Evolutionary conservation across 92 coral and sea anemone species (phyloP).

Genomic region (Muricea muricata): DNA sequence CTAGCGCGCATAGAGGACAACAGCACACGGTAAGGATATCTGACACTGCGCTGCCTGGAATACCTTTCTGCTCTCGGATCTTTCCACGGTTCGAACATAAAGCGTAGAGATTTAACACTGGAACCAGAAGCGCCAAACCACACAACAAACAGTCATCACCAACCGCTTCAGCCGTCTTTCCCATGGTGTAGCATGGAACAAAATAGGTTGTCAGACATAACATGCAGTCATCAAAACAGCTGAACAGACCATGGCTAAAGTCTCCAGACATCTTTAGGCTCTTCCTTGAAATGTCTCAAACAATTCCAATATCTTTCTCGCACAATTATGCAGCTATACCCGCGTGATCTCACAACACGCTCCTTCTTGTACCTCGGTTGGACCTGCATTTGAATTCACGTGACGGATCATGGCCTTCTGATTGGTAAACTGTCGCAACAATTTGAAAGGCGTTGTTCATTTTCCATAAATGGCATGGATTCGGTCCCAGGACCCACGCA

Average conservation of each 20-base stretch:
- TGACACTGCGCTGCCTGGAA: constrained; percentile 72
- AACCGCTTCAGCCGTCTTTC: constrained; percentile 94
- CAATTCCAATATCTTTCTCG: neutral
- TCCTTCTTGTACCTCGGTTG: neutral
- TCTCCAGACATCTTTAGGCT: constrained; percentile 63
- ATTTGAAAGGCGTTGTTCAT: neutral
- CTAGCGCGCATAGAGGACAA: constrained; percentile 75
- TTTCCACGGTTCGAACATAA: constrained; percentile 79
- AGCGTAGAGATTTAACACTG: constrained; percentile 80
- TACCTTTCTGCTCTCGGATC: constrained; percentile 89
- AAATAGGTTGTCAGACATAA: constrained; percentile 80
- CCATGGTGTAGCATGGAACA: constrained; percentile 92
- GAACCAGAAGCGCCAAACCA: constrained; percentile 78
- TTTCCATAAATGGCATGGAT: neutral
- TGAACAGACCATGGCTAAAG: constrained; percentile 79
- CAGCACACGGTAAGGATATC: constrained; percentile 85
- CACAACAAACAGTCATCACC: constrained; percentile 96
- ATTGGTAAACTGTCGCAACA: neutral
- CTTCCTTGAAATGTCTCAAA: neutral
- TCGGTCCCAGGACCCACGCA: neutral
- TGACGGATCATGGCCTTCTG: neutral
- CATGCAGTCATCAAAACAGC: constrained; percentile 81
- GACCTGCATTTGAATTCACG: neutral
- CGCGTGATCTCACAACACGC: neutral
- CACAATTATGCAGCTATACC: too few relatives aligned